phyloP scores from a whole-genome alignment of 2,797 vertebrate species.

The Sarcophilus harrisii region DNA sequence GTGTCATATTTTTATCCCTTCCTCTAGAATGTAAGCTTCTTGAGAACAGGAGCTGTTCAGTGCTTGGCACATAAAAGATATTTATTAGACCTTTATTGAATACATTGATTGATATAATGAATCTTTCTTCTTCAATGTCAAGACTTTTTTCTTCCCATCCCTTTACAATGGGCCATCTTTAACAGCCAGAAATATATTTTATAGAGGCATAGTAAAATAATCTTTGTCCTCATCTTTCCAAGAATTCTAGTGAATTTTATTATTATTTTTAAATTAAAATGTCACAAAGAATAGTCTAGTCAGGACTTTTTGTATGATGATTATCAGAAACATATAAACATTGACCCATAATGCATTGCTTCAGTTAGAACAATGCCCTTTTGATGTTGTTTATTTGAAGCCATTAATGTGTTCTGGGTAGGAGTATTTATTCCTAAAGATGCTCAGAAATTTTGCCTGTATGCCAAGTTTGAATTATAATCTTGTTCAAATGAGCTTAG shows the following conservation, averaged over 20 bases:
- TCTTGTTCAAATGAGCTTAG: slow-evolving; percentile 77
- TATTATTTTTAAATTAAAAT: background rate
- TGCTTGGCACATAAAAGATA: background rate
- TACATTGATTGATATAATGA: background rate
- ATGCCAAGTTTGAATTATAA: slow-evolving; percentile 77
- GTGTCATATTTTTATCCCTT: background rate
- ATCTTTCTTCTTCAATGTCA: background rate
- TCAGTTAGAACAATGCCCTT: slow-evolving; percentile 76
- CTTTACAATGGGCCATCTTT: background rate
- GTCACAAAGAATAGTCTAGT: background rate
- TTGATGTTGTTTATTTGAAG: slow-evolving; percentile 83
- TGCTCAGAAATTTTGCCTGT: slow-evolving; percentile 78
- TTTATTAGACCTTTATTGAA: slow-evolving; percentile 48
- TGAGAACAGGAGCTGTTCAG: background rate
- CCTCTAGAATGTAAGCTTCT: background rate
- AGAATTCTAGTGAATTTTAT: background rate
- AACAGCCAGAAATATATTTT: background rate
- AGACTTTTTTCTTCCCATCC: background rate
- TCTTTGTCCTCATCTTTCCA: background rate
- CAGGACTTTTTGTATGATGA: slow-evolving; percentile 48
- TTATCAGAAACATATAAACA: slow-evolving; percentile 75
- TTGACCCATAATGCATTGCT: slow-evolving; percentile 77
- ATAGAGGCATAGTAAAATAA: background rate
- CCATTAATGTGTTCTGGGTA: slow-evolving; percentile 80
- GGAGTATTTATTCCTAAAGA: slow-evolving; percentile 80